A percentile compares a stretch with the other conserved stretches of the same genome.
Evolutionary conservation across 2,797 vertebrate species (phyloP).

Genomic region (Aldrovandia affinis): DNA sequence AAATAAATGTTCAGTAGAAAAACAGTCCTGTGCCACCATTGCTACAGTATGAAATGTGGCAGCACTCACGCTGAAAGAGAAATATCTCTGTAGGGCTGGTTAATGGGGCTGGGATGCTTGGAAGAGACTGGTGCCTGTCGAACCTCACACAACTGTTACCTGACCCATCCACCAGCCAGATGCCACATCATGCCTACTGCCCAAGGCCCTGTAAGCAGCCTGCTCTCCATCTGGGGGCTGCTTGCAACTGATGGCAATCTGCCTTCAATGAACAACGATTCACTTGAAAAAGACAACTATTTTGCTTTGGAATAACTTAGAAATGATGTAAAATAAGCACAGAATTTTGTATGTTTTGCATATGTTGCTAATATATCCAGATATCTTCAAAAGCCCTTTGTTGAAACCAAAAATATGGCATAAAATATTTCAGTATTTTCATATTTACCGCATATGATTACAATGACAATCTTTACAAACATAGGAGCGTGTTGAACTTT

Average conservation of each 20-base stretch:
- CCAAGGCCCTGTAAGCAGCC: neutral
- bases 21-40: conserved; percentile 26
- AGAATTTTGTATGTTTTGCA: neutral
- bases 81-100: conserved; percentile 17
- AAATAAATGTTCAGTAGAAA: neutral
- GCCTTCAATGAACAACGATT: neutral
- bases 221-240: neutral
- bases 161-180: conserved; percentile 4
- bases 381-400: neutral
- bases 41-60: neutral
- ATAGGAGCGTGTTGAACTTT: neutral
- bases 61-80: conserved; percentile 45
- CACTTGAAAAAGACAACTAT: neutral
- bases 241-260: neutral
- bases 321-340: neutral
- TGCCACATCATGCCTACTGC: conserved; percentile 23
- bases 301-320: neutral
- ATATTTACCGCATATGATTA: neutral
- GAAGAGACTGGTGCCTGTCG: conserved; percentile 9
- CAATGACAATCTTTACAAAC: neutral
- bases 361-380: neutral
- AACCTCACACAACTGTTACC: conserved; percentile 13
- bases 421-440: neutral
- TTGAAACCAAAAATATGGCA: neutral
- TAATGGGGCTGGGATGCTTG: conserved; percentile 24